Evolutionary conservation across 2,113 vertebrate species (phyloP).

Genomic region (Macrotus californicus): DNA sequence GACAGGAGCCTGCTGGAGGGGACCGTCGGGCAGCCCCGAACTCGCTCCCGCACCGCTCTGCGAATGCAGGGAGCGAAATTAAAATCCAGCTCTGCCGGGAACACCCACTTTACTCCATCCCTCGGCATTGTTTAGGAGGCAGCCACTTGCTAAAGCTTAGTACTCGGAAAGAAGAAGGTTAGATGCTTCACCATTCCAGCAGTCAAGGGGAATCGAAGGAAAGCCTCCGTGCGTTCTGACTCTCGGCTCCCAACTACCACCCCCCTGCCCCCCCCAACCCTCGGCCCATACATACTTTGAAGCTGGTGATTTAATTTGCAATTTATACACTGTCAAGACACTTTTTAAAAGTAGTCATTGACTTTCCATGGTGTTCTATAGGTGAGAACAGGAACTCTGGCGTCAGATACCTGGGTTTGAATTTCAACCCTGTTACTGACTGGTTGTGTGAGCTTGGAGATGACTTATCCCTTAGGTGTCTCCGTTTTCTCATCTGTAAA

Average conservation of each 20-base stretch:
- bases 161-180: conserved; percentile 44
- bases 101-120: conserved; percentile 27
- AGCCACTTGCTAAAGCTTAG: conserved; percentile 42
- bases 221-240: background rate
- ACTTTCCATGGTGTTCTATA: background rate
- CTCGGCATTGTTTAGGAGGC: conserved; percentile 31
- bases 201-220: conserved; percentile 43
- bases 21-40: background rate
- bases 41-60: background rate
- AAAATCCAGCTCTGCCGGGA: conserved; percentile 15
- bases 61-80: conserved; percentile 30
- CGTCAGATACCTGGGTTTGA: background rate
- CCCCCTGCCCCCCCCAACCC: too few relatives aligned
- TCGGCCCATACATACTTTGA: background rate
- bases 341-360: background rate
- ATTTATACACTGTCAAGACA: background rate
- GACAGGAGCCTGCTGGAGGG: background rate
- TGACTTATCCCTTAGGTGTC: background rate
- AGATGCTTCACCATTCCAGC: conserved; percentile 26
- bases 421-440: background rate
- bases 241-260: background rate
- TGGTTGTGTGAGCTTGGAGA: background rate
- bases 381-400: background rate
- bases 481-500: background rate
- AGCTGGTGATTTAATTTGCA: background rate